phyloP scores from a whole-genome alignment of 2,888 invertebrate genomes.

The Plebejus argus region DNA sequence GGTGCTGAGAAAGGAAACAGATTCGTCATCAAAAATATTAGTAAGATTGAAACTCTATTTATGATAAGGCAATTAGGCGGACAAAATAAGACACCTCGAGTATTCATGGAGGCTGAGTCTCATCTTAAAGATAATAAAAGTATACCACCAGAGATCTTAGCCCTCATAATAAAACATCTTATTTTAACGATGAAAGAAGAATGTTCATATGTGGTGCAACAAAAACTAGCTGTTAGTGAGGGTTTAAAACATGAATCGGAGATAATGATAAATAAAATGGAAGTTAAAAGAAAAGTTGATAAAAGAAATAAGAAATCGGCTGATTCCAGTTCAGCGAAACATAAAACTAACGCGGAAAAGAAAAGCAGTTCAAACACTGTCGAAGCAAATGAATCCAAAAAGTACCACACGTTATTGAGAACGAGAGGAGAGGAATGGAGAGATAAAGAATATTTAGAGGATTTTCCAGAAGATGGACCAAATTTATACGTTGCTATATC shows the following conservation, averaged over 20 bases:
- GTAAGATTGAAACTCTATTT: slow-evolving; percentile 71
- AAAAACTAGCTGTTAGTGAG: slow-evolving; percentile 62
- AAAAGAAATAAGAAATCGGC: slow-evolving; percentile 47
- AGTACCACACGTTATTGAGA: slow-evolving; percentile 72
- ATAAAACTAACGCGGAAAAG: slow-evolving; percentile 48
- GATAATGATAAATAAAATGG: slow-evolving; percentile 61
- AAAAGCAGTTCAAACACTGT: slow-evolving; percentile 37
- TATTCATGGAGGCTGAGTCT: slow-evolving; percentile 69
- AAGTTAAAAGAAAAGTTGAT: slow-evolving; percentile 61
- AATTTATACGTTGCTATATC: slow-evolving; percentile 77
- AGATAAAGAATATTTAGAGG: slow-evolving; percentile 76
- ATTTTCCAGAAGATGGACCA: slow-evolving; percentile 76
- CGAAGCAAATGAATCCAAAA: slow-evolving; percentile 60
- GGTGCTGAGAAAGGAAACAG: slow-evolving; percentile 66
- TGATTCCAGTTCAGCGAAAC: slow-evolving; percentile 44
- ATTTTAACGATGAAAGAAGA: slow-evolving; percentile 73
- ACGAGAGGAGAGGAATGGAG: slow-evolving; percentile 79
- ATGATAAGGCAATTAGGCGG: slow-evolving; percentile 74
- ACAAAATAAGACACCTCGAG: slow-evolving; percentile 66
- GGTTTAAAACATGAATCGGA: slow-evolving; percentile 64
- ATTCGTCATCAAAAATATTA: slow-evolving; percentile 72
- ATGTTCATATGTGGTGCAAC: slow-evolving; percentile 64
- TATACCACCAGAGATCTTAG: slow-evolving; percentile 66
- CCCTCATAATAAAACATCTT: slow-evolving; percentile 68
- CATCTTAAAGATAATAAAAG: slow-evolving; percentile 67